phyloP scores from a whole-genome alignment of 2,113 vertebrate genomes.

The Salminus brasiliensis region DNA sequence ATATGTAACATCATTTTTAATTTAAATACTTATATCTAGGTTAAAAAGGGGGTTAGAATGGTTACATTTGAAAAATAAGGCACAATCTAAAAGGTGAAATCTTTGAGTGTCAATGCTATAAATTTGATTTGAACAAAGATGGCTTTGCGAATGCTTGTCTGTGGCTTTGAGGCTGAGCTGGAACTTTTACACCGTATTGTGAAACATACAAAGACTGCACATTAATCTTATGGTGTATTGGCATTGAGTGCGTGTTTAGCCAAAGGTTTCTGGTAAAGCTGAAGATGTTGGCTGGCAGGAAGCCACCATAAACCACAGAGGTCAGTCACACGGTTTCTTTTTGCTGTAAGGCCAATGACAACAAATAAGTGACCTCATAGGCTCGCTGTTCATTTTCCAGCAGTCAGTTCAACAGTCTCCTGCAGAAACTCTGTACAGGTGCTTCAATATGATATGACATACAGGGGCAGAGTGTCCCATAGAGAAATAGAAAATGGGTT shows the following conservation, averaged over 20 bases:
- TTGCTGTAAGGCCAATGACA: background rate
- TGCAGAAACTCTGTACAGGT: background rate
- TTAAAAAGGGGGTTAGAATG: background rate
- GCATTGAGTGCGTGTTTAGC: background rate
- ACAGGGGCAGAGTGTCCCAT: background rate
- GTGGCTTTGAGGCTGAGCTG: constrained; percentile 12
- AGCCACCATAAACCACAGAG: background rate
- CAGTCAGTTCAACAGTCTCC: background rate
- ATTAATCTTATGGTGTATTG: constrained; percentile 13
- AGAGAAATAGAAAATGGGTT: background rate
- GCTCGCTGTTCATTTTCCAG: background rate
- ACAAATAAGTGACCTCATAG: constrained; percentile 13
- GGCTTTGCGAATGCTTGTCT: background rate
- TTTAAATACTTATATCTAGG: background rate
- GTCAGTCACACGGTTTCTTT: background rate
- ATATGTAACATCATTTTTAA: background rate
- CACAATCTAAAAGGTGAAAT: background rate
- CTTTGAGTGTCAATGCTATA: background rate
- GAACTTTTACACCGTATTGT: constrained; percentile 18
- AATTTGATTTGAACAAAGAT: background rate
- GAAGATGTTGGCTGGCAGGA: background rate
- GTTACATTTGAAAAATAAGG: background rate
- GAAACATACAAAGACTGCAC: constrained; percentile 1
- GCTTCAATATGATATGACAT: background rate
- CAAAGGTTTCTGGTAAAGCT: background rate